Percentiles rank a stretch among this genome's conserved stretches.
Conservation (phyloP, 2,888 invertebrate species). For the Gastracanthus pulcherrimus region DNA sequence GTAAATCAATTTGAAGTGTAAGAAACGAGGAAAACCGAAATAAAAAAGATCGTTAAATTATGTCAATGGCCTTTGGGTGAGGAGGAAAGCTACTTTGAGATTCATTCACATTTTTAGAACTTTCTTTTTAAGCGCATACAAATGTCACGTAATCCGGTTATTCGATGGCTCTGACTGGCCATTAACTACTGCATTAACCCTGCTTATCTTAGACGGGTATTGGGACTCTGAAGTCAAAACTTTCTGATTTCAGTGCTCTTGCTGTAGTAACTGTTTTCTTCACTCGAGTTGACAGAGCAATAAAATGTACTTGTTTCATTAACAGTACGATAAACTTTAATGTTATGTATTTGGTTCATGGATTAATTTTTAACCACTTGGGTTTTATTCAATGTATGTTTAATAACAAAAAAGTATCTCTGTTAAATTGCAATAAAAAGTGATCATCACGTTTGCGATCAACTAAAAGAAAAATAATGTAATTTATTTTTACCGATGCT, state of each 20-base stretch:
- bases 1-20: not conserved
- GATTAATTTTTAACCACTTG: not conserved
- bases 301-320: constrained; percentile 11
- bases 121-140: constrained; percentile 43
- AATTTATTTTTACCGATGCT: not conserved
- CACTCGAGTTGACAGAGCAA: not conserved
- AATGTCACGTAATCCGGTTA: constrained; percentile 50
- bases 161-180: constrained; percentile 27
- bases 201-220: constrained; percentile 36
- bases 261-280: constrained; percentile 17
- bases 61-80: constrained; percentile 25
- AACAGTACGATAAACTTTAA: constrained; percentile 5
- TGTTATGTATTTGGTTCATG: constrained; percentile 3
- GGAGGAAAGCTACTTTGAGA: constrained; percentile 39
- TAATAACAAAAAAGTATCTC: not conserved
- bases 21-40: constrained; percentile 18
- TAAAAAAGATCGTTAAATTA: constrained; percentile 54
- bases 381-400: not conserved
- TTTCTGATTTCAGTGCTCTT: constrained; percentile 13
- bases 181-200: constrained; percentile 46
- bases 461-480: no score
- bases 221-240: constrained; percentile 26
- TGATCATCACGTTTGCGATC: not conserved
- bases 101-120: constrained; percentile 41
- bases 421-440: not conserved